Percentiles rank a stretch among this genome's conserved stretches.
Conservation (phyloP, 2,888 invertebrate genomes). For the Dromius quadrimaculatus region DNA sequence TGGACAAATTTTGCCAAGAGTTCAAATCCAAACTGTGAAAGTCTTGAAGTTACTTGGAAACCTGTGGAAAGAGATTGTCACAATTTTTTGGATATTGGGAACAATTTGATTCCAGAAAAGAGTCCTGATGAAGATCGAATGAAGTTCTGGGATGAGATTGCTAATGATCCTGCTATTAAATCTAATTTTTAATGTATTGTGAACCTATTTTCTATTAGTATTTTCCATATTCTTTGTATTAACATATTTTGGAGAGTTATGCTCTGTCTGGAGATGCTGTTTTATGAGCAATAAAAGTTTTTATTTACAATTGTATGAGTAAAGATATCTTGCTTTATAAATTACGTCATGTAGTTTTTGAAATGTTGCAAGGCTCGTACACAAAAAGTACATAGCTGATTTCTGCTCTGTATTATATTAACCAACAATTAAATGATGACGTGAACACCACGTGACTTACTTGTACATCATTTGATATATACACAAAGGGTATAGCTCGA, state of each 20-base stretch:
- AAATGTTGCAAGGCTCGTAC: too few species aligned
- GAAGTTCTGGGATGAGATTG: slow-evolving; percentile 59
- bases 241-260: too few species aligned
- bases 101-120: slow-evolving; percentile 56
- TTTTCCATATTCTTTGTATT: background rate
- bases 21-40: slow-evolving; percentile 55
- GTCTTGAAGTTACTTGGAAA: slow-evolving; percentile 54
- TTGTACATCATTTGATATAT: too few species aligned
- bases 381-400: too few species aligned
- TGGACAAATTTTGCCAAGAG: slow-evolving; percentile 61
- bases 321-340: background rate
- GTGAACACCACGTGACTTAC: too few species aligned
- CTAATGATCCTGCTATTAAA: slow-evolving; percentile 1
- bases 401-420: too few species aligned
- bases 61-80: slow-evolving; percentile 55
- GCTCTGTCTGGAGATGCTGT: too few species aligned
- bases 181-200: slow-evolving; percentile 23
- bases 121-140: slow-evolving; percentile 59
- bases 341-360: too few species aligned
- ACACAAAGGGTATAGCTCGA: too few species aligned
- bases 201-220: background rate
- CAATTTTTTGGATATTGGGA: slow-evolving; percentile 60
- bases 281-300: background rate
- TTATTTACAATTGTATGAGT: background rate
- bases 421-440: too few species aligned